Evolutionary conservation across 2,888 invertebrate genomes (phyloP).

Genomic region (Drosophila limbata): DNA sequence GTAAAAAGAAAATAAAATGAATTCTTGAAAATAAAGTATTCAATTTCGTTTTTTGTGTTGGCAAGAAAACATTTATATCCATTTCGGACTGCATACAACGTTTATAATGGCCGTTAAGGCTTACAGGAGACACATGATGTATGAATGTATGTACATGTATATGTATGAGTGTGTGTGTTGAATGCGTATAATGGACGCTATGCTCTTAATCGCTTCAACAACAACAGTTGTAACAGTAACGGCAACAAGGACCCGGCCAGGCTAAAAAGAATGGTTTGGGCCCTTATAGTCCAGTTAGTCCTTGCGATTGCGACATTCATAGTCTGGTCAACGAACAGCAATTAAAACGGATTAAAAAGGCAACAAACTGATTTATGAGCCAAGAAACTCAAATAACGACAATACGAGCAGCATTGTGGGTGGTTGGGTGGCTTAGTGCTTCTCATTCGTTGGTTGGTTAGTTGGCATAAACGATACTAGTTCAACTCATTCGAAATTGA

Average conservation of each 20-base stretch:
- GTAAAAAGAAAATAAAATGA: background rate
- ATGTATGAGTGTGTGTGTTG: constrained; percentile 27
- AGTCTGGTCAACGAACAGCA: constrained; percentile 80
- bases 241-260: constrained; percentile 28
- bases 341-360: constrained; percentile 82
- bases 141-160: constrained; percentile 12
- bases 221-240: constrained; percentile 55
- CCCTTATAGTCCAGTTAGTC: constrained; percentile 55
- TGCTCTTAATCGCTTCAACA: constrained; percentile 72
- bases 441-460: background rate
- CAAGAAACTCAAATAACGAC: constrained; percentile 83
- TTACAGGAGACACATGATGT: constrained; percentile 47
- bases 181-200: constrained; percentile 63
- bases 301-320: constrained; percentile 75
- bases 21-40: constrained; percentile 17
- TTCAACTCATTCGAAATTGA: constrained; percentile 77
- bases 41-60: constrained; percentile 5
- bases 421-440: background rate
- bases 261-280: constrained; percentile 15
- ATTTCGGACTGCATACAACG: constrained; percentile 61
- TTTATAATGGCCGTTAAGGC: constrained; percentile 74
- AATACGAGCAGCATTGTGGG: constrained; percentile 64
- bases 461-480: constrained; percentile 12
- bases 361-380: constrained; percentile 83
- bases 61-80: constrained; percentile 58